Evolutionary conservation across 2,888 invertebrate genomes (phyloP).

Genomic region (Parnassius smintheus): DNA sequence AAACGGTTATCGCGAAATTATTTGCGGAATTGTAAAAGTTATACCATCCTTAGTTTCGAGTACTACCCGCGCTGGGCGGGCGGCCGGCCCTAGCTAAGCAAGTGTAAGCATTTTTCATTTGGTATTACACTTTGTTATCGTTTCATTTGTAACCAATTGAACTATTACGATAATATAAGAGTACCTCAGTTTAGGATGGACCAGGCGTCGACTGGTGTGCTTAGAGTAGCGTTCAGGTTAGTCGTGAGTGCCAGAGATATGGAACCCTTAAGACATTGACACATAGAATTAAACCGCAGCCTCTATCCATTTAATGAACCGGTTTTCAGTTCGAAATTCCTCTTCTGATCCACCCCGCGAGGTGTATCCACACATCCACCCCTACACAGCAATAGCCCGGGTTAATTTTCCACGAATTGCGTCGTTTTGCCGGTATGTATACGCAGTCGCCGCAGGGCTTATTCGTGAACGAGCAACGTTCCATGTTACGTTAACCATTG

Average conservation of each 20-base stretch:
- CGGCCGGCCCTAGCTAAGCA: conserved; percentile 77
- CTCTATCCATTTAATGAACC: conserved; percentile 52
- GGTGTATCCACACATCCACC: conserved; percentile 49
- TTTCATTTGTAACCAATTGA: conserved; percentile 79
- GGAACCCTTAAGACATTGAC: conserved; percentile 69
- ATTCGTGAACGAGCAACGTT: conserved; percentile 72
- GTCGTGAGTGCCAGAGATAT: conserved; percentile 63
- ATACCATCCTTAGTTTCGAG: conserved; percentile 67
- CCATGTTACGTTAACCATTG: conserved; percentile 63
- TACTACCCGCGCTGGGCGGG: conserved; percentile 60
- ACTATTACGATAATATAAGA: conserved; percentile 77
- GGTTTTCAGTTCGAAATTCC: conserved; percentile 40
- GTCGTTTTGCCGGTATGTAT: conserved; percentile 46
- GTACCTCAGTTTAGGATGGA: conserved; percentile 80
- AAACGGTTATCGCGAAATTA: conserved; percentile 62
- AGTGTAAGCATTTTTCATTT: conserved; percentile 78
- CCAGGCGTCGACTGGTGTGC: conserved; percentile 80
- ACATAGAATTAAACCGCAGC: conserved; percentile 65
- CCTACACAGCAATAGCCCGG: conserved; percentile 70
- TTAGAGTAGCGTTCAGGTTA: conserved; percentile 68
- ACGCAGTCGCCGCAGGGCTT: conserved; percentile 78
- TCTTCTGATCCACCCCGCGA: conserved; percentile 30
- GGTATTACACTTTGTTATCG: conserved; percentile 78
- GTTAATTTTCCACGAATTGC: conserved; percentile 64
- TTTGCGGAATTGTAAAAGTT: conserved; percentile 72